Evolutionary conservation across 2,113 vertebrate species (phyloP).

Genomic region (Boleophthalmus pectinirostris): DNA sequence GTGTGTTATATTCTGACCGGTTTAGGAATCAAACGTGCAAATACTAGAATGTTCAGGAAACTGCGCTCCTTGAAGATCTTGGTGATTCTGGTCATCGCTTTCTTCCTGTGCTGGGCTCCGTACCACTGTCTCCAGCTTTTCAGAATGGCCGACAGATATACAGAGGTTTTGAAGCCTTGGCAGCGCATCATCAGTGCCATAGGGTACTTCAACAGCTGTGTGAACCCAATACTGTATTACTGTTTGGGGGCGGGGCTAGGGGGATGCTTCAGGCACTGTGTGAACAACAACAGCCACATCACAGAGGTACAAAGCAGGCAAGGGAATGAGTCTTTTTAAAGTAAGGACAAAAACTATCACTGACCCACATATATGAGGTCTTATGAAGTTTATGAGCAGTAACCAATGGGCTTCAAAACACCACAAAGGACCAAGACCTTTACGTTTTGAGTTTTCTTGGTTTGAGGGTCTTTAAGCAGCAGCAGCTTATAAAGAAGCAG

Average conservation of each 20-base stretch:
- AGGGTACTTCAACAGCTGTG: slow-evolving; percentile 80
- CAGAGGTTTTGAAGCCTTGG: slow-evolving; percentile 53
- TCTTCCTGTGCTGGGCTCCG: slow-evolving; percentile 80
- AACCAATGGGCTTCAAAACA: too few species aligned
- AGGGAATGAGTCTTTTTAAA: too few species aligned
- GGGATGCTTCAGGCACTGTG: slow-evolving; percentile 52
- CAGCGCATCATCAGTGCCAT: slow-evolving; percentile 57
- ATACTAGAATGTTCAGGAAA: slow-evolving; percentile 48
- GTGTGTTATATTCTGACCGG: slow-evolving; percentile 68
- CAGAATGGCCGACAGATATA: slow-evolving; percentile 70
- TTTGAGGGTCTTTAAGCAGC: too few species aligned
- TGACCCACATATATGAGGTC: too few species aligned
- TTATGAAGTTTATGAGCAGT: too few species aligned
- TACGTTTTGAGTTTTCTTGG: too few species aligned
- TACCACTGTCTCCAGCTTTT: slow-evolving; percentile 76
- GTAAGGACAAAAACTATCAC: too few species aligned
- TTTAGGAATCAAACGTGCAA: slow-evolving; percentile 61
- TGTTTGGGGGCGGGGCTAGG: slow-evolving; percentile 72
- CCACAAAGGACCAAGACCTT: too few species aligned
- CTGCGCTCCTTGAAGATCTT: slow-evolving; percentile 70
- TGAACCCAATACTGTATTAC: slow-evolving; percentile 81
- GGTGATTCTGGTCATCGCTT: slow-evolving; percentile 65
- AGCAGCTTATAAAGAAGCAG: too few species aligned
- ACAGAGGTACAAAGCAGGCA: background rate
- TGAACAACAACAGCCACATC: slow-evolving; percentile 61